Evolutionary conservation across 2,797 vertebrate species (phyloP).

Genomic region (Darevskia nairensis): DNA sequence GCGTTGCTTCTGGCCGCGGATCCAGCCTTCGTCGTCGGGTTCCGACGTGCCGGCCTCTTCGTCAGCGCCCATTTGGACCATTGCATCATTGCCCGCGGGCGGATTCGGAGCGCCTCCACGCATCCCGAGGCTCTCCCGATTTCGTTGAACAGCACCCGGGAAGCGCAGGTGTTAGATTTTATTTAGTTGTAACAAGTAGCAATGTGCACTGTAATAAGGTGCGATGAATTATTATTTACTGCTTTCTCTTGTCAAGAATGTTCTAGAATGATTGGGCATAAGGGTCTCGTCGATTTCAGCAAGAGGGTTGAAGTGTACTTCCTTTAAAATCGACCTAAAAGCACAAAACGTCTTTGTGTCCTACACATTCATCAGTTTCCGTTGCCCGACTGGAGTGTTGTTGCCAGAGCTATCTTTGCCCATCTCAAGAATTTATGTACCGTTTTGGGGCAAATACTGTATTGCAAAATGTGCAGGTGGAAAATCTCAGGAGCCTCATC

Average conservation of each 20-base stretch:
- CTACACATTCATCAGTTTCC: not conserved
- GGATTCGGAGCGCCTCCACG: not conserved
- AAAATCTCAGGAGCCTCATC: not conserved
- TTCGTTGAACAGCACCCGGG: too few species aligned
- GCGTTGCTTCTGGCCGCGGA: conserved; percentile 37
- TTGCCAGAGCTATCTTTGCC: not conserved
- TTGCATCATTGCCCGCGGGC: not conserved
- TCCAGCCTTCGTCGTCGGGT: not conserved
- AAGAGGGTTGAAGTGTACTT: not conserved
- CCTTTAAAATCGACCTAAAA: not conserved
- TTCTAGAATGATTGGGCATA: not conserved
- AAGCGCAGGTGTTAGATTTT: not conserved
- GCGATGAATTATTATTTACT: not conserved
- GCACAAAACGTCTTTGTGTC: too few species aligned
- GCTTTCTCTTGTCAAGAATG: not conserved
- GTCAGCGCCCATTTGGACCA: not conserved
- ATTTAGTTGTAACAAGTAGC: not conserved
- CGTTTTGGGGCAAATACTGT: not conserved
- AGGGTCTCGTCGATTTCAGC: not conserved
- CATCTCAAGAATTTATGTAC: not conserved
- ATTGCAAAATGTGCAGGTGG: not conserved
- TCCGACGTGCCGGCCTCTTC: conserved; percentile 43
- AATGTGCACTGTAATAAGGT: not conserved
- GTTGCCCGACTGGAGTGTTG: not conserved
- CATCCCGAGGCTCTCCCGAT: not conserved